phyloP scores from a whole-genome alignment of 2,113 vertebrate species.

The Galeopterus variegatus region DNA sequence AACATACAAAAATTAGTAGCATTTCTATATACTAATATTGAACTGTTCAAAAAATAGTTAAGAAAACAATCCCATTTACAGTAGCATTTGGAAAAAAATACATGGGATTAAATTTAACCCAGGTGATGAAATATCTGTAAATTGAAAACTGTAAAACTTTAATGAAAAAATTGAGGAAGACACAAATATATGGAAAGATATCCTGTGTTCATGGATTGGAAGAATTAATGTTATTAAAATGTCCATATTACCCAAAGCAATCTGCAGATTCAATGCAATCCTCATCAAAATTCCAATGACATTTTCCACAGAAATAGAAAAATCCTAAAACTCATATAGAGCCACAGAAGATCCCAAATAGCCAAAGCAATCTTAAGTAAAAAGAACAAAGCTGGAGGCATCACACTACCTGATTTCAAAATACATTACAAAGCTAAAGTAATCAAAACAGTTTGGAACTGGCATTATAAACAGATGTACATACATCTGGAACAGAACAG shows the following conservation, averaged over 20 bases:
- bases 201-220: background rate
- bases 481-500: background rate
- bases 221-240: background rate
- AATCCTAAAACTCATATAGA: background rate
- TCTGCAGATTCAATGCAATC: background rate
- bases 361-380: background rate
- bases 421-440: background rate
- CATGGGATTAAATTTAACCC: background rate
- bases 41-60: background rate
- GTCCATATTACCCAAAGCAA: background rate
- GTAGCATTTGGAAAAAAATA: background rate
- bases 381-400: background rate
- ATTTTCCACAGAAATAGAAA: background rate
- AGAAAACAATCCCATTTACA: background rate
- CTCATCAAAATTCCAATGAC: background rate
- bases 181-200: background rate
- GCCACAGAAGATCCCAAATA: background rate
- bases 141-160: background rate
- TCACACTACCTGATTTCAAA: background rate
- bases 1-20: background rate
- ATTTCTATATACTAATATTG: background rate
- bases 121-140: background rate
- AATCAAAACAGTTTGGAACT: background rate
- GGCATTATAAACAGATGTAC: background rate
- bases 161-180: background rate